Evolutionary conservation across 2,888 invertebrate genomes (phyloP).

Genomic region (Brenthis ino): DNA sequence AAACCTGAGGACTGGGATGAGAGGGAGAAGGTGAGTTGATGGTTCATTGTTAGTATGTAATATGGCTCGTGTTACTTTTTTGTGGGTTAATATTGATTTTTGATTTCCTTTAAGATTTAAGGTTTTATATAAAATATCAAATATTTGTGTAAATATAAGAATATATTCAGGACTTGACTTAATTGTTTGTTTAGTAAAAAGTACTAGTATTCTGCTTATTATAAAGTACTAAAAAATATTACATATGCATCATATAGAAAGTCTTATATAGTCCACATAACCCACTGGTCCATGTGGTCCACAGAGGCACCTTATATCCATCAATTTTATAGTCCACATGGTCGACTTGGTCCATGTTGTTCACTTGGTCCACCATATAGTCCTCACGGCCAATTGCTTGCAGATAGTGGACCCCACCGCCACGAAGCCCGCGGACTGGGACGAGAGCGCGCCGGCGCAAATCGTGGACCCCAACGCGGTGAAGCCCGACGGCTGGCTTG

Average conservation of each 20-base stretch:
- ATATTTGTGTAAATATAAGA: no score
- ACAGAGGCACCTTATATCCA: neutral
- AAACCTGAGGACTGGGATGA: slow-evolving; percentile 98
- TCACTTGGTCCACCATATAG: no score
- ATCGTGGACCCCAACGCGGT: slow-evolving; percentile 92
- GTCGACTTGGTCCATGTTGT: neutral
- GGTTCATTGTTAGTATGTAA: no score
- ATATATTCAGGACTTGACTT: no score
- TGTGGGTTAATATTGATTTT: no score
- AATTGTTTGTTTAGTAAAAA: no score
- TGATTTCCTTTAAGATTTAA: no score
- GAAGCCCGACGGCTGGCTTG: slow-evolving; percentile 96
- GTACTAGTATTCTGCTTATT: no score
- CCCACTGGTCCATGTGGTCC: neutral
- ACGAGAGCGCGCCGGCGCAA: slow-evolving; percentile 95
- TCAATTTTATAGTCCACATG: neutral
- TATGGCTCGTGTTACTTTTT: no score
- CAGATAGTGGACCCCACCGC: slow-evolving; percentile 94
- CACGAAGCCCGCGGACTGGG: slow-evolving; percentile 97
- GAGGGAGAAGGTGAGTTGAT: slow-evolving; percentile 75
- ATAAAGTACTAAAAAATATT: no score
- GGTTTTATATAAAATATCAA: no score
- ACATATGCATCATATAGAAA: no score
- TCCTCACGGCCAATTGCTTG: neutral
- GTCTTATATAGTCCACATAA: neutral